Conservation (phyloP, 2,797 vertebrate species). For the Pangasius mekongensis region DNA sequence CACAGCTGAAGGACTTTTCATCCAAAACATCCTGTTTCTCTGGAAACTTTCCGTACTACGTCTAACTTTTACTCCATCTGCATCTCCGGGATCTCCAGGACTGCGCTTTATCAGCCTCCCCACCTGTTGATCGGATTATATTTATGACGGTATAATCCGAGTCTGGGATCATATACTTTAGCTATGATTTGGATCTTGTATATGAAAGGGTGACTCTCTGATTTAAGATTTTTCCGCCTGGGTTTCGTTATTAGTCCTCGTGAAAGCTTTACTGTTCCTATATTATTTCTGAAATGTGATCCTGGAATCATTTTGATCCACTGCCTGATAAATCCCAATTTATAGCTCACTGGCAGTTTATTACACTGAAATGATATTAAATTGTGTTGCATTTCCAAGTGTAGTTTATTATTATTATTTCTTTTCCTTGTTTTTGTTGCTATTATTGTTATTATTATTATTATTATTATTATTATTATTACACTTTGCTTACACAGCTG, state of each 20-base stretch:
- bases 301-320: background rate
- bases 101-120: background rate
- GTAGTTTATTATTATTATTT: background rate
- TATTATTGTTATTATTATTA: background rate
- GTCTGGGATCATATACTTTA: background rate
- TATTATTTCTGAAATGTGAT: background rate
- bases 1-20: background rate
- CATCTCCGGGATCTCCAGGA: slow-evolving; percentile 6
- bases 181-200: background rate
- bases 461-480: background rate
- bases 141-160: background rate
- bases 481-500: background rate
- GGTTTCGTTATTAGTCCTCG: background rate
- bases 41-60: background rate
- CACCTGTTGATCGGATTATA: background rate
- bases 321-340: background rate
- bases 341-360: background rate
- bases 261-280: background rate
- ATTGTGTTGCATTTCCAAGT: background rate
- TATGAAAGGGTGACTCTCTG: background rate
- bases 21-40: background rate
- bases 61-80: background rate
- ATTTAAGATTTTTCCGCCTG: background rate
- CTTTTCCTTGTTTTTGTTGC: background rate
- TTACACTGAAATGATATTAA: background rate